A percentile compares a stretch with the other conserved stretches of the same genome.
These are phyloP conservation scores for Pilophorus perplexus DNA, from an alignment of 2,888 invertebrate genomes.

Conservation along the genomic window DNA sequence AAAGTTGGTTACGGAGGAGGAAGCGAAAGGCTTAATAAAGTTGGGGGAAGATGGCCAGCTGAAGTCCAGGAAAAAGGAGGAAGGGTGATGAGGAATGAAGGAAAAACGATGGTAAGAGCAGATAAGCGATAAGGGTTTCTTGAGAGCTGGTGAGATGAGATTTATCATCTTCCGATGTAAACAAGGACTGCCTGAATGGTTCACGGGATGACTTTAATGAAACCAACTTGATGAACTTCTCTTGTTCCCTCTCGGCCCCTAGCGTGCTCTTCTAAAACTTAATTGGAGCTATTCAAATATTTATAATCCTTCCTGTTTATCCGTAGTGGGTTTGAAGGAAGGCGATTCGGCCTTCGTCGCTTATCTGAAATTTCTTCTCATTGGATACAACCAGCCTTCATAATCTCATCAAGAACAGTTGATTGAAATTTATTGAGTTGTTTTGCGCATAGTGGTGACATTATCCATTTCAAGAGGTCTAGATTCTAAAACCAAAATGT, in stretches of 20 bases:
- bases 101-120: slow-evolving; percentile 8
- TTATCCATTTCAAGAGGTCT: no score
- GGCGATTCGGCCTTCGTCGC: neutral
- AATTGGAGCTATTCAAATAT: slow-evolving; percentile 40
- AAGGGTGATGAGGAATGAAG: neutral
- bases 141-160: slow-evolving; percentile 33
- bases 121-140: slow-evolving; percentile 25
- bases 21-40: neutral
- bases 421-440: no score
- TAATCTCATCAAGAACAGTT: no score
- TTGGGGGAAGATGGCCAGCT: neutral
- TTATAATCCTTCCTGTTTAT: slow-evolving; percentile 38
- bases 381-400: no score
- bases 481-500: no score
- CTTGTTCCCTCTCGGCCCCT: slow-evolving; percentile 10
- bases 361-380: no score
- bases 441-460: no score
- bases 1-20: slow-evolving; percentile 23
- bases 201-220: slow-evolving; percentile 35
- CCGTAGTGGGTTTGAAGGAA: slow-evolving; percentile 10
- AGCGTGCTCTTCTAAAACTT: slow-evolving; percentile 37
- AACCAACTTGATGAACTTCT: slow-evolving; percentile 41
- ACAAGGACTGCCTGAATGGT: slow-evolving; percentile 35
- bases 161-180: slow-evolving; percentile 41
- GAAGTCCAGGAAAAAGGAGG: slow-evolving; percentile 1